Conservation (phyloP, 2,797 vertebrate species). For the Taeniopygia guttata region DNA sequence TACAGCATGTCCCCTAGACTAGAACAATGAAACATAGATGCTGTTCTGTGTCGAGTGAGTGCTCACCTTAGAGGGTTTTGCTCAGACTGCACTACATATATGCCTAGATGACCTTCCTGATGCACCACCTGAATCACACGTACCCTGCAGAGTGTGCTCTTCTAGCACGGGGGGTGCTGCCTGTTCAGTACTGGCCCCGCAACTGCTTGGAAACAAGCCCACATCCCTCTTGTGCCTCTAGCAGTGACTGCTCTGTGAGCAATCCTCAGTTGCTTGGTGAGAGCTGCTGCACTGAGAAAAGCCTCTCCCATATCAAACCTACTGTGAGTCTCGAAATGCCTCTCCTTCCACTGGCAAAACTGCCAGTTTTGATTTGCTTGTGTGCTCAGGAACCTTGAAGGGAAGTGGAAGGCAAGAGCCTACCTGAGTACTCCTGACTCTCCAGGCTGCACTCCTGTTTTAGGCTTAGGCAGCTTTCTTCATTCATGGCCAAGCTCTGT, state of each 20-base stretch:
- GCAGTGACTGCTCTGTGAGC: not conserved
- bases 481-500: not conserved
- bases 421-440: not conserved
- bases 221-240: not conserved
- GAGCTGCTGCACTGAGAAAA: not conserved
- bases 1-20: not conserved
- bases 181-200: not conserved
- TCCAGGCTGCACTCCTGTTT: not conserved
- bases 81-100: not conserved
- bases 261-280: not conserved
- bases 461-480: not conserved
- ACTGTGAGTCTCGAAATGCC: not conserved
- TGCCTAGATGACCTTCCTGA: not conserved
- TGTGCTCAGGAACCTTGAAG: not conserved
- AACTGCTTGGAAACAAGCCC: not conserved
- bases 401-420: not conserved
- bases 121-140: fast-evolving
- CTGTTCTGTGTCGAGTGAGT: not conserved
- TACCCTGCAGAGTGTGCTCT: not conserved
- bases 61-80: not conserved
- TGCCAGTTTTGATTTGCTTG: not conserved
- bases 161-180: not conserved
- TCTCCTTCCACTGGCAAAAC: not conserved
- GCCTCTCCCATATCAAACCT: not conserved
- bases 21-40: not conserved